Evolutionary conservation across 2,888 invertebrate genomes (phyloP).

Genomic region (Endotricha flammealis): DNA sequence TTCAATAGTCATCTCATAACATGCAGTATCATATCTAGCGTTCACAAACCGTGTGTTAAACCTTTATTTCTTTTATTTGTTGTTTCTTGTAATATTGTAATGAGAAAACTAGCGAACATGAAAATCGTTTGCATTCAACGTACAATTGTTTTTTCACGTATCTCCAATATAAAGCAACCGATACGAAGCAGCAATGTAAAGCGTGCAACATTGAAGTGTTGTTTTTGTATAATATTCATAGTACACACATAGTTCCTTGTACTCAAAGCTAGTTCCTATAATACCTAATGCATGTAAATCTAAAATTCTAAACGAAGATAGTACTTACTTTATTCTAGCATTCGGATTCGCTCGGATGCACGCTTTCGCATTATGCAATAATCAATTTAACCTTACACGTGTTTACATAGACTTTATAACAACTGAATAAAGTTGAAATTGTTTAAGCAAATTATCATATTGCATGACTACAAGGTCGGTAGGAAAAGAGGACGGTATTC

Average conservation of each 20-base stretch:
- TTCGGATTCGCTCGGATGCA: conserved; percentile 44
- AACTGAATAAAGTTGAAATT: conserved; percentile 25
- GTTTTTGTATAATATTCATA: too few species aligned
- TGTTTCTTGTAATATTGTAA: not conserved
- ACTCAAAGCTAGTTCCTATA: not conserved
- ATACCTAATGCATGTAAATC: conserved; percentile 5
- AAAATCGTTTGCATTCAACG: not conserved
- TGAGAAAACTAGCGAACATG: not conserved
- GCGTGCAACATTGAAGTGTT: not conserved
- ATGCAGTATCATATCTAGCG: too few species aligned
- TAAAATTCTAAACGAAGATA: not conserved
- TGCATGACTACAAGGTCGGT: conserved; percentile 38
- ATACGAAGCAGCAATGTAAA: not conserved
- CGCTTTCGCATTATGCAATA: conserved; percentile 54
- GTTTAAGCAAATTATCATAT: conserved; percentile 15
- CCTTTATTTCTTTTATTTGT: not conserved
- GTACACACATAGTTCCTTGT: not conserved
- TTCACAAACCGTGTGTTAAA: not conserved
- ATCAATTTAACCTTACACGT: conserved; percentile 17
- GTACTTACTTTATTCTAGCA: conserved; percentile 8
- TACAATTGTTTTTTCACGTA: not conserved
- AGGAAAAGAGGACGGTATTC: conserved; percentile 35
- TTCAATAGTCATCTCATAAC: too few species aligned
- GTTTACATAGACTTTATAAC: conserved; percentile 21
- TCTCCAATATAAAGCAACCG: not conserved